Evolutionary conservation across 2,888 invertebrate species (phyloP).

Genomic region (Bembecia ichneumoniformis): DNA sequence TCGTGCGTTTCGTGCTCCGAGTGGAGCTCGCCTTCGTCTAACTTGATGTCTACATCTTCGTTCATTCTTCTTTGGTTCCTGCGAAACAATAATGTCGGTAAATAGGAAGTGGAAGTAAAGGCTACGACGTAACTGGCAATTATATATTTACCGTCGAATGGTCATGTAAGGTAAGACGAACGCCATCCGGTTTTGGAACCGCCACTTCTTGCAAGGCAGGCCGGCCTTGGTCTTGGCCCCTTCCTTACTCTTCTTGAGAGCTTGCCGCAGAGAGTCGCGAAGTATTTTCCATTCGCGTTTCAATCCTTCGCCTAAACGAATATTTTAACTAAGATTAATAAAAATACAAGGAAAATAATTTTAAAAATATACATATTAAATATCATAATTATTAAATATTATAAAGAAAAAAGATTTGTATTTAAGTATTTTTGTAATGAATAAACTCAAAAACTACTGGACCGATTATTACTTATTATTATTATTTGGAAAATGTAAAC

Average conservation of each 20-base stretch:
- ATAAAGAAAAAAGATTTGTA: too few relatives aligned
- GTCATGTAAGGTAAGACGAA: slow-evolving; percentile 63
- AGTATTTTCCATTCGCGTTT: slow-evolving; percentile 66
- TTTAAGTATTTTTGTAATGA: too few relatives aligned
- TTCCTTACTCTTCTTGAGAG: slow-evolving; percentile 41
- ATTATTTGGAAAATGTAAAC: too few relatives aligned
- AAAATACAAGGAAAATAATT: neutral
- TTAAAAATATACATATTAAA: too few relatives aligned
- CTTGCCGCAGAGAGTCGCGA: slow-evolving; percentile 60
- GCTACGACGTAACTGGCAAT: neutral
- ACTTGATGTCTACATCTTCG: slow-evolving; percentile 37
- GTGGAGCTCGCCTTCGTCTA: slow-evolving; percentile 34
- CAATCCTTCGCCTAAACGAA: slow-evolving; percentile 41
- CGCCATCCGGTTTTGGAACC: slow-evolving; percentile 54
- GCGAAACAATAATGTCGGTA: slow-evolving; percentile 8
- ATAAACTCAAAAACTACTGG: too few relatives aligned
- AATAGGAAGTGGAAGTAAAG: neutral
- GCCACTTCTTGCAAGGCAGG: slow-evolving; percentile 54
- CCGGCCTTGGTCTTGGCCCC: slow-evolving; percentile 48
- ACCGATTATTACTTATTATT: too few relatives aligned
- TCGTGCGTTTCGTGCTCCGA: slow-evolving; percentile 32
- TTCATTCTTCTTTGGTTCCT: slow-evolving; percentile 30
- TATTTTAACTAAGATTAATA: neutral
- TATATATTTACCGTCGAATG: slow-evolving; percentile 31
- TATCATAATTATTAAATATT: too few relatives aligned